Percentiles rank a stretch among this genome's conserved stretches.
Evolutionary conservation across 2,797 vertebrate genomes (phyloP).

Genomic region (Crocodylus rhombifer): DNA sequence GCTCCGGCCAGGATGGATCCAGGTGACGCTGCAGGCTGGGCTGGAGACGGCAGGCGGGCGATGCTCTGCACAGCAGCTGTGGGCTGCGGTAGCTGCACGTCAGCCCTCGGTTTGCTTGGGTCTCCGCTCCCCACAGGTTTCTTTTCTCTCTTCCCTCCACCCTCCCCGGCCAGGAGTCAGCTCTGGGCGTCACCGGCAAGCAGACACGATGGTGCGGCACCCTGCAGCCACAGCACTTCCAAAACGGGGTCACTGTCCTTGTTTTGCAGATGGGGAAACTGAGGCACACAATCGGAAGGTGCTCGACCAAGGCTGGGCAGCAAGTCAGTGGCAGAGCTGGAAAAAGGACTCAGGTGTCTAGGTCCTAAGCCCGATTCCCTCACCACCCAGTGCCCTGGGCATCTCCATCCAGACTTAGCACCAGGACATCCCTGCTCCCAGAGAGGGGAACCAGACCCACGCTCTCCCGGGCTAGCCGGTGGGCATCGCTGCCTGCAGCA

Average conservation of each 20-base stretch:
- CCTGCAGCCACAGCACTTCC: not conserved
- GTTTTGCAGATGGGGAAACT: not conserved
- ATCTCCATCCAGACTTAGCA: too few relatives aligned
- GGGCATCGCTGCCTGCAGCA: not conserved
- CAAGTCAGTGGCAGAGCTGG: not conserved
- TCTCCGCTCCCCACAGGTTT: constrained; percentile 19
- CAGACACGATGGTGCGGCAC: not conserved
- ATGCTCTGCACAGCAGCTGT: not conserved
- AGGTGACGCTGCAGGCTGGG: not conserved
- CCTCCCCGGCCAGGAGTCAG: constrained; percentile 39
- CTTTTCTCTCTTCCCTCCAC: constrained; percentile 20
- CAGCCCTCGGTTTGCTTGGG: constrained; percentile 24
- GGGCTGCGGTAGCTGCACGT: constrained; percentile 8
- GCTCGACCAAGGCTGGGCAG: not conserved
- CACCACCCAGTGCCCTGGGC: too few relatives aligned
- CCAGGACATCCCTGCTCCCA: too few relatives aligned
- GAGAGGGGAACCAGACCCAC: not conserved
- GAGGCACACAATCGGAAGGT: accelerated
- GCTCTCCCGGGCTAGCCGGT: not conserved
- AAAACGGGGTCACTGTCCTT: accelerated
- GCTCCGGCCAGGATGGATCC: accelerated
- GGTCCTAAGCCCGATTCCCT: not conserved
- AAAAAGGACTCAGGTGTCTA: not conserved
- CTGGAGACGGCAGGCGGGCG: not conserved
- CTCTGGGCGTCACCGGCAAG: accelerated